Evolutionary conservation across 2,797 vertebrate species (phyloP).

Genomic region (Steatocranus sp.): DNA sequence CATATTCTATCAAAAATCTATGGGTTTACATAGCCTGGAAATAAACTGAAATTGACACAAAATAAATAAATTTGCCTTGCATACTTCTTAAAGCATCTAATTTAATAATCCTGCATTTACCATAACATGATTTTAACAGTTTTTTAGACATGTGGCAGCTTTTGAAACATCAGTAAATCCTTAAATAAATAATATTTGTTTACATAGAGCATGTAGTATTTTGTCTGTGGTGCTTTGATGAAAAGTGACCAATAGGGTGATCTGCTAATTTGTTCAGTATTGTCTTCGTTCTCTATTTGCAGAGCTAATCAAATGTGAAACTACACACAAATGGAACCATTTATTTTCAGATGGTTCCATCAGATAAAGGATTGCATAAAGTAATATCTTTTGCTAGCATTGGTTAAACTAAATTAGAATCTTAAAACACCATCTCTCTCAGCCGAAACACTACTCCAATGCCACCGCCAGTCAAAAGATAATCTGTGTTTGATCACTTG

Average conservation of each 20-base stretch:
- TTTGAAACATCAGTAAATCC: not conserved
- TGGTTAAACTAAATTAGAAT: not conserved
- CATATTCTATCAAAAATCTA: not conserved
- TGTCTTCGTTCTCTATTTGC: too few species aligned
- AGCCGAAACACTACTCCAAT: not conserved
- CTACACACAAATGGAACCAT: not conserved
- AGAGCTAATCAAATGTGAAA: not conserved
- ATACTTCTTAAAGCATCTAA: not conserved
- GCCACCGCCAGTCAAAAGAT: not conserved
- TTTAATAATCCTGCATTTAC: not conserved
- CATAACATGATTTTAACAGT: not conserved
- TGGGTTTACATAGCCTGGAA: not conserved
- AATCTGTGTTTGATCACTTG: not conserved
- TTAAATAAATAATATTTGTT: not conserved
- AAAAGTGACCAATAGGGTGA: not conserved
- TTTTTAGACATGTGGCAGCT: not conserved
- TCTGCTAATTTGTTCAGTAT: not conserved
- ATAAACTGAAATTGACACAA: not conserved
- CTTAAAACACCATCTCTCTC: not conserved
- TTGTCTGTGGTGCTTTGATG: not conserved
- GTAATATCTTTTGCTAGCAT: not conserved
- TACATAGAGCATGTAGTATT: fast-evolving
- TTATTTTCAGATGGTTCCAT: not conserved
- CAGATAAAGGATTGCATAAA: not conserved
- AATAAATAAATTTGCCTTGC: not conserved